Evolutionary conservation across 2,888 invertebrate genomes (phyloP).

Genomic region (Teleogryllus oceanicus): DNA sequence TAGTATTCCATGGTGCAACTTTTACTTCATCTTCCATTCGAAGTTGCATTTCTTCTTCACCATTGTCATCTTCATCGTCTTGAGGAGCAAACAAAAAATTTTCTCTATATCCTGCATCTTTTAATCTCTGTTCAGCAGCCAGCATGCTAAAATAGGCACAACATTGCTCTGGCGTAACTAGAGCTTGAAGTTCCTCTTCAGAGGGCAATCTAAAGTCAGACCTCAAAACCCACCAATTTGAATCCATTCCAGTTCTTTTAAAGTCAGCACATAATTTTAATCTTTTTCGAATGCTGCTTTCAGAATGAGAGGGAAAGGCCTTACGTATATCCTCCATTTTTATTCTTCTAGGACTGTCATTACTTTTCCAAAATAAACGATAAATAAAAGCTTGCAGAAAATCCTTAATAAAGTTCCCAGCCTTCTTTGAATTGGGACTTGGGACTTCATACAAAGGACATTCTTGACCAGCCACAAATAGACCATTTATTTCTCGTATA

Average conservation of each 20-base stretch:
- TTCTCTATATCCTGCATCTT: constrained; percentile 94
- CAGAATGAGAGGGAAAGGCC: constrained; percentile 96
- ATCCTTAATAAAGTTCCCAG: constrained; percentile 96
- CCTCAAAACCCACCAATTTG: constrained; percentile 92
- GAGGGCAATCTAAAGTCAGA: constrained; percentile 92
- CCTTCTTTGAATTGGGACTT: constrained; percentile 96
- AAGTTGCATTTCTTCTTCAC: constrained; percentile 76
- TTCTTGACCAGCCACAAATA: constrained; percentile 93
- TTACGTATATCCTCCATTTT: constrained; percentile 98
- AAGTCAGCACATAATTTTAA: constrained; percentile 97
- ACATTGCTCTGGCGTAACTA: constrained; percentile 99
- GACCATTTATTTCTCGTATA: constrained; percentile 81
- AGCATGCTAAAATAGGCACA: constrained; percentile 98
- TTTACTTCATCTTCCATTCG: constrained; percentile 99
- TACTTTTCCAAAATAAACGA: constrained; percentile 93
- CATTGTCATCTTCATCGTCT: constrained; percentile 85
- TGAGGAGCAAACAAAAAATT: constrained; percentile 95
- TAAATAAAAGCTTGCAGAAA: constrained; percentile 98
- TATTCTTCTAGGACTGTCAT: constrained; percentile 85
- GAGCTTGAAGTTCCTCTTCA: constrained; percentile 95
- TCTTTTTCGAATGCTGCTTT: constrained; percentile 94
- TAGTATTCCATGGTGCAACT: constrained; percentile 99
- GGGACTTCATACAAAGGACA: constrained; percentile 98
- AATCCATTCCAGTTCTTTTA: constrained; percentile 86
- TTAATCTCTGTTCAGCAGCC: constrained; percentile 91